Evolutionary conservation across 2,888 invertebrate genomes (phyloP), one percentile per base, ranked within the genome.

Genomic region (Lissonota sp.): DNA sequence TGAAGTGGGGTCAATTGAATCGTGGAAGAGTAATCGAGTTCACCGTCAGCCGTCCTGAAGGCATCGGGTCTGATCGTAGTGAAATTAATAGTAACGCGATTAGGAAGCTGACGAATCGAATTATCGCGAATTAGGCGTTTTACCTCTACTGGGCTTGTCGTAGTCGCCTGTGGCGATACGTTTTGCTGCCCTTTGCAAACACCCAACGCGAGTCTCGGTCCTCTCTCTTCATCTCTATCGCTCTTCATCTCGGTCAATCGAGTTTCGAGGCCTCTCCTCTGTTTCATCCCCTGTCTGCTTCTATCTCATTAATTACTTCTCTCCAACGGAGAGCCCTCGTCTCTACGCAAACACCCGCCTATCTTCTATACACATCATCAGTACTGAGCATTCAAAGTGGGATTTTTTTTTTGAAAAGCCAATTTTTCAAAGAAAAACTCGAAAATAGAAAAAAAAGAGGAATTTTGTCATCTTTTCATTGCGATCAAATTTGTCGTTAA

Each of bases 11-110:
- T 40, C 70, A 70, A 71, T 64, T 40, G 70, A 66, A 74, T 63
- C 64, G 76, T 64, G 49, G 37, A 67, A 58, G 40, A 72, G 78
- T 10, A 76, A 77, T 77, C 76, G 63, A 69, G 73, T 74, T 26
- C 64, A 74, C 55, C 58, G 57, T 46, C 53, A 63, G 26, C 26
- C 26, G 60, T 67, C 57, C 57, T 72, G 53, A 53, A 46, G 74
- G 76, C 67, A 64, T 40, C 72, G 37, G 67, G 26, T 69, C 70
- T 74, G 82, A 83, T 82, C 77, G 62, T 58, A 63, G 72, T 76
- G 78, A 80, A 82, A 81, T 83, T 86, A 82, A 82, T 85, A 85
- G 84, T 60, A 81, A 86, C 73, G 67, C 76, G 79, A 81, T 87
- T 86, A 83, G 72, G 64, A 73, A 71, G 72, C 70, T 80, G 62